These are phyloP conservation scores for Leptodactylus fallax DNA, from an alignment of 2,797 vertebrate genomes.

Conservation along the genomic window DNA sequence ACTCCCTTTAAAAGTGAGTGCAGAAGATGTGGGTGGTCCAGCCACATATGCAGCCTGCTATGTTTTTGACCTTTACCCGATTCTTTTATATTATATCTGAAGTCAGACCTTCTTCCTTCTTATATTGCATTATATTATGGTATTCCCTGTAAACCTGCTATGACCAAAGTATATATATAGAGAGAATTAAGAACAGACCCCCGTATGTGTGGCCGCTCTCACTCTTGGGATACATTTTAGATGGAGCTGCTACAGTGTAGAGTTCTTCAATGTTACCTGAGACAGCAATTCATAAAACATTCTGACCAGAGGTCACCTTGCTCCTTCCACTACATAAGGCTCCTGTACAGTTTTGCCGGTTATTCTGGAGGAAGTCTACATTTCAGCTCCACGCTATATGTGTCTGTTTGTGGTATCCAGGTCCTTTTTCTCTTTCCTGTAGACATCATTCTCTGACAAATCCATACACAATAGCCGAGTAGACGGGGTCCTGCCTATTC, in stretches of 20 bases:
- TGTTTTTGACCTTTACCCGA: too few species aligned
- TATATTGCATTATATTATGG: not conserved
- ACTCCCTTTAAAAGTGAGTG: too few species aligned
- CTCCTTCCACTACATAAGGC: not conserved
- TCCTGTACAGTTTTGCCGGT: constrained; percentile 13
- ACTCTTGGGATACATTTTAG: not conserved
- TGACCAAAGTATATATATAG: too few species aligned
- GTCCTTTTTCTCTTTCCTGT: constrained; percentile 49
- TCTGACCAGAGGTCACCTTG: constrained; percentile 45
- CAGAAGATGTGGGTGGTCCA: not conserved
- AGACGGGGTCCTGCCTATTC: constrained; percentile 36
- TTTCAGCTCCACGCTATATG: constrained; percentile 3
- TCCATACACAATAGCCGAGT: constrained; percentile 59
- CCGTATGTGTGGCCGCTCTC: not conserved
- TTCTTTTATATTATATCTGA: too few species aligned
- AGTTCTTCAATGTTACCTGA: constrained; percentile 5
- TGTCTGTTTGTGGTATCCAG: constrained; percentile 63
- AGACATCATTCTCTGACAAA: constrained; percentile 54
- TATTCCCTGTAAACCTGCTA: too few species aligned
- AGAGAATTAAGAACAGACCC: too few species aligned
- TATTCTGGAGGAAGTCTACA: constrained; percentile 19
- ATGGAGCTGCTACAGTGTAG: constrained; percentile 4
- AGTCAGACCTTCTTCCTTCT: not conserved
- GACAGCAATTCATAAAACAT: constrained; percentile 18
- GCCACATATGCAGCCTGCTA: not conserved